These are phyloP conservation scores for Margaritifera margaritifera DNA, from an alignment of 2,888 invertebrate genomes.

Conservation along the genomic window DNA sequence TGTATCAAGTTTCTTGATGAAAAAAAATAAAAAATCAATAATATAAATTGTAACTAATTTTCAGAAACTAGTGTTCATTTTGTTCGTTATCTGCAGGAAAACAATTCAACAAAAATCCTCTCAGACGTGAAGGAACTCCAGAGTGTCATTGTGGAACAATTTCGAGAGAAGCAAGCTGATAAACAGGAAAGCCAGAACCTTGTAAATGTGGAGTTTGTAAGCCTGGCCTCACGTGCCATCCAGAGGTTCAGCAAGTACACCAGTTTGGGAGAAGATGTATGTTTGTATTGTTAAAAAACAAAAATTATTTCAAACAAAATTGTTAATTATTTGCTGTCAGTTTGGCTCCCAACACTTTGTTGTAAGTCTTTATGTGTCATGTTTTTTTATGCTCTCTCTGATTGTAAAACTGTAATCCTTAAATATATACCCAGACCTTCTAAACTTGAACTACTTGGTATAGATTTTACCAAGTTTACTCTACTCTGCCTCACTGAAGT, in stretches of 20 bases:
- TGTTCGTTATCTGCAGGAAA: conserved; percentile 14
- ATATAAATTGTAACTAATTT: background rate
- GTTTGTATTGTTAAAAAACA: background rate
- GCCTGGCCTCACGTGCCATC: conserved; percentile 33
- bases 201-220: conserved; percentile 37
- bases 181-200: conserved; percentile 27
- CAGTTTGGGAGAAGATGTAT: conserved; percentile 26
- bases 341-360: too few species aligned
- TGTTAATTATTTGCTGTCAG: too few species aligned
- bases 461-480: too few species aligned
- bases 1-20: too few species aligned
- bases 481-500: too few species aligned
- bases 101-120: conserved; percentile 35
- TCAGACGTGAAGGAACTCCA: conserved; percentile 33
- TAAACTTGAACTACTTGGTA: too few species aligned
- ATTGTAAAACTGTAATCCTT: too few species aligned
- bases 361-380: too few species aligned
- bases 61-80: background rate
- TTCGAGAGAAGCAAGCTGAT: conserved; percentile 29
- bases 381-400: too few species aligned
- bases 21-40: too few species aligned
- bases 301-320: too few species aligned
- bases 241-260: conserved; percentile 32
- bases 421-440: too few species aligned
- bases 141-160: conserved; percentile 29